A percentile compares a stretch with the other conserved stretches of the same genome.
Evolutionary conservation across 2,888 invertebrate species (phyloP).

Genomic region (Sycophila texana): DNA sequence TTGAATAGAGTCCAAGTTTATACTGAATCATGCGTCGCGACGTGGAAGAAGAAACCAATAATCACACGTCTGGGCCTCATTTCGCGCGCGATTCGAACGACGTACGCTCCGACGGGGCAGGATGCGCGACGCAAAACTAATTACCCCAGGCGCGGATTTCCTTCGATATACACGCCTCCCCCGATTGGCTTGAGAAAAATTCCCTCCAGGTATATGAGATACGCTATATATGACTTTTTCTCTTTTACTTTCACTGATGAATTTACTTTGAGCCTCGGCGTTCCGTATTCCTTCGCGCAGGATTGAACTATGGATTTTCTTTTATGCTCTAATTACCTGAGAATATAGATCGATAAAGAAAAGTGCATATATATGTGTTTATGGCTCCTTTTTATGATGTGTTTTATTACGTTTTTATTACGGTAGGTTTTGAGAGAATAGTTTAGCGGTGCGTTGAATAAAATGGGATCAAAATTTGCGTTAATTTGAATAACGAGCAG

Average conservation of each 20-base stretch:
- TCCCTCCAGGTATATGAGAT: too few relatives aligned
- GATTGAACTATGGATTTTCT: too few relatives aligned
- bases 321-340: too few relatives aligned
- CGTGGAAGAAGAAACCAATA: neutral
- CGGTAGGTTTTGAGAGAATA: too few relatives aligned
- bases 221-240: too few relatives aligned
- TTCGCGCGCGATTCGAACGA: slow-evolving; percentile 9
- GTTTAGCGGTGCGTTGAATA: too few relatives aligned
- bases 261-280: neutral
- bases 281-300: too few relatives aligned
- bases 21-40: slow-evolving; percentile 18
- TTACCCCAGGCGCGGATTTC: slow-evolving; percentile 8
- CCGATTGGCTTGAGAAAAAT: neutral
- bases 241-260: neutral
- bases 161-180: neutral
- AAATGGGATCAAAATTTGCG: neutral
- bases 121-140: slow-evolving; percentile 21
- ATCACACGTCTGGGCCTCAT: neutral
- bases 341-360: too few relatives aligned
- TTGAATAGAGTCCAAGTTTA: slow-evolving; percentile 48
- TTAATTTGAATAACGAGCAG: slow-evolving; percentile 1
- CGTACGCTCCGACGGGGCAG: neutral
- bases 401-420: too few relatives aligned
- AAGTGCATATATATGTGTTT: too few relatives aligned
- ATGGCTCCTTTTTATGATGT: too few relatives aligned